phyloP scores from a whole-genome alignment of 2,888 invertebrate species.

The Andrena trimmerana region DNA sequence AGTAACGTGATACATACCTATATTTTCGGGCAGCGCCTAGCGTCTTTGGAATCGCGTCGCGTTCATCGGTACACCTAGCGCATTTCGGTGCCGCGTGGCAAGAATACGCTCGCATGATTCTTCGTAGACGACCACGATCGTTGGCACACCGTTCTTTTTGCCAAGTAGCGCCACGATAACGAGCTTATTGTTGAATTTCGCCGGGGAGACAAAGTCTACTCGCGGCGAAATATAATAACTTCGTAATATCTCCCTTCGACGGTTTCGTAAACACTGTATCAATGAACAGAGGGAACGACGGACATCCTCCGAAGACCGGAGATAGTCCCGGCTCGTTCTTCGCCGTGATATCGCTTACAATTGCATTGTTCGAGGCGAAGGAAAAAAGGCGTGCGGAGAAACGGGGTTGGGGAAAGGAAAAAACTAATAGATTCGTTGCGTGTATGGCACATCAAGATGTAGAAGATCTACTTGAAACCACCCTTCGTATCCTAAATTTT shows the following conservation, averaged over 20 bases:
- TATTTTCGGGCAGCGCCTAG: no score
- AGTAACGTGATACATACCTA: no score
- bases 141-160: conserved; percentile 40
- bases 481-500: not conserved
- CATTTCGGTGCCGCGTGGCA: not conserved
- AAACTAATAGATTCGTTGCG: conserved; percentile 1
- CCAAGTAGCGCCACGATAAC: conserved; percentile 46
- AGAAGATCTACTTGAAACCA: no score
- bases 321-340: conserved; percentile 13
- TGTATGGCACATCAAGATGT: not conserved
- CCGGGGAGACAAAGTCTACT: conserved; percentile 45
- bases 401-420: not conserved
- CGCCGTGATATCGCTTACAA: conserved; percentile 34
- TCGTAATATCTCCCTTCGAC: conserved; percentile 54
- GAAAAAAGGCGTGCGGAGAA: not conserved
- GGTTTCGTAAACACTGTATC: conserved; percentile 58
- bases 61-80: not conserved
- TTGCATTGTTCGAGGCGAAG: conserved; percentile 5
- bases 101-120: not conserved
- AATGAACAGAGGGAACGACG: conserved; percentile 33
- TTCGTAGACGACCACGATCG: not conserved
- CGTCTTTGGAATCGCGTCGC: not conserved
- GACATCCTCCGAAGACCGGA: conserved; percentile 18
- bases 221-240: conserved; percentile 56
- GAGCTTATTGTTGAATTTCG: conserved; percentile 56